Conservation (phyloP, 1,140 invertebrate genomes). For the Lepidotrigona ventralis region DNA sequence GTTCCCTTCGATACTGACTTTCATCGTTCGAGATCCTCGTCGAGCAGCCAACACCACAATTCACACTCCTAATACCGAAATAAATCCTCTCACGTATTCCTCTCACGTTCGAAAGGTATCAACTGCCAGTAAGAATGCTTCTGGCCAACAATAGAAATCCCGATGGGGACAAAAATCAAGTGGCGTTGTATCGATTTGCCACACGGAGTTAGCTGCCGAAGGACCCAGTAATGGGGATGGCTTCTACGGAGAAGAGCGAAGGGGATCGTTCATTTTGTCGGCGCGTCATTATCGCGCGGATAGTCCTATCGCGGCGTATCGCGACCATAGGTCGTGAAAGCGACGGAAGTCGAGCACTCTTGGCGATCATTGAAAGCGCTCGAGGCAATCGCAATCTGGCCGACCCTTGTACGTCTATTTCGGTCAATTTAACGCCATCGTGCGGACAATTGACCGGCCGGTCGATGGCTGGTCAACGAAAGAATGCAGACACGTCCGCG, state of each 20-base stretch:
- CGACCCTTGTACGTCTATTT: constrained; percentile 57
- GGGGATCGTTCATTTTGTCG: not conserved
- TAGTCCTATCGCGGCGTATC: not conserved
- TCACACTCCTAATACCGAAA: not conserved
- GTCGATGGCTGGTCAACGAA: constrained; percentile 15
- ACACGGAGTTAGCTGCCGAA: no score
- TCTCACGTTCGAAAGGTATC: not conserved
- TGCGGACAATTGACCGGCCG: constrained; percentile 58
- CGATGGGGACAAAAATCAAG: not conserved
- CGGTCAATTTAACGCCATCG: constrained; percentile 64
- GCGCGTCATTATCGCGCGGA: constrained; percentile 22
- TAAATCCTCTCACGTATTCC: not conserved
- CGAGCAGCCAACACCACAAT: not conserved
- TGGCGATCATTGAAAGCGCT: constrained; percentile 61
- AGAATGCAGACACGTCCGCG: constrained; percentile 51
- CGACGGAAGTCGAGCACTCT: constrained; percentile 60
- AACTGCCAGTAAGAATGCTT: not conserved
- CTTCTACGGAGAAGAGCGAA: not conserved
- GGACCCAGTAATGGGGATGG: no score
- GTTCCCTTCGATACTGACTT: no score
- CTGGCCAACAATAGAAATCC: not conserved
- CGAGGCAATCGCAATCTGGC: constrained; percentile 53
- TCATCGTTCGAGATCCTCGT: no score
- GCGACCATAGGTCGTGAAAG: constrained; percentile 53
- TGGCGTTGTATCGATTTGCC: not conserved